phyloP scores from a whole-genome alignment of 2,113 vertebrate species.

The Eubucco bourcierii region DNA sequence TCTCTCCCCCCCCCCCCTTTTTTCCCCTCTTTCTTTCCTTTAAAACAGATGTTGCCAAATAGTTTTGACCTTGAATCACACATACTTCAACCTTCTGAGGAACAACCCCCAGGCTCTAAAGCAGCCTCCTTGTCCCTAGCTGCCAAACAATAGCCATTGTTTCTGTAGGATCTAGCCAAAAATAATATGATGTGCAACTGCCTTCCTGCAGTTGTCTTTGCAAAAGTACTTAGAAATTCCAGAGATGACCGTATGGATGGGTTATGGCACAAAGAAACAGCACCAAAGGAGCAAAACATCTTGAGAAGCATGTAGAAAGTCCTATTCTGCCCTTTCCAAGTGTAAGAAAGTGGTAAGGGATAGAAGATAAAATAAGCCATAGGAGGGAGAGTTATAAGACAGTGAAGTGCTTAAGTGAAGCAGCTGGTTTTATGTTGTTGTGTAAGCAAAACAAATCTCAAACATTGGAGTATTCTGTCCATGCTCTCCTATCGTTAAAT shows the following conservation, averaged over 20 bases:
- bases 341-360: not conserved
- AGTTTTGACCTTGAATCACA: not conserved
- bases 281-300: not conserved
- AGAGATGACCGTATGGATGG: slow-evolving; percentile 6
- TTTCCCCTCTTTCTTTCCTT: not conserved
- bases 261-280: slow-evolving; percentile 2
- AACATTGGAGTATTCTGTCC: not conserved
- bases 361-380: not conserved
- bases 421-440: not conserved
- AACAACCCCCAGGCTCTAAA: not conserved
- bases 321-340: too few species aligned
- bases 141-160: slow-evolving; percentile 48
- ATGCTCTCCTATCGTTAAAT: not conserved
- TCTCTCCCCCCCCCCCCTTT: not conserved
- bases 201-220: slow-evolving; percentile 18
- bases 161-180: slow-evolving; percentile 30
- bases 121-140: not conserved
- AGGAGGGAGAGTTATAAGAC: not conserved
- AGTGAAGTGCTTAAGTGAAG: not conserved
- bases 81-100: not conserved
- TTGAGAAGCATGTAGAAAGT: not conserved
- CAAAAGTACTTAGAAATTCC: slow-evolving; percentile 11
- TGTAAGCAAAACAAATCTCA: not conserved
- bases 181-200: not conserved
- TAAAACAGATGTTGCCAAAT: not conserved